Percentiles rank a stretch among this genome's conserved stretches.
Conservation (phyloP, 2,113 vertebrate species). For the Pica pica region DNA sequence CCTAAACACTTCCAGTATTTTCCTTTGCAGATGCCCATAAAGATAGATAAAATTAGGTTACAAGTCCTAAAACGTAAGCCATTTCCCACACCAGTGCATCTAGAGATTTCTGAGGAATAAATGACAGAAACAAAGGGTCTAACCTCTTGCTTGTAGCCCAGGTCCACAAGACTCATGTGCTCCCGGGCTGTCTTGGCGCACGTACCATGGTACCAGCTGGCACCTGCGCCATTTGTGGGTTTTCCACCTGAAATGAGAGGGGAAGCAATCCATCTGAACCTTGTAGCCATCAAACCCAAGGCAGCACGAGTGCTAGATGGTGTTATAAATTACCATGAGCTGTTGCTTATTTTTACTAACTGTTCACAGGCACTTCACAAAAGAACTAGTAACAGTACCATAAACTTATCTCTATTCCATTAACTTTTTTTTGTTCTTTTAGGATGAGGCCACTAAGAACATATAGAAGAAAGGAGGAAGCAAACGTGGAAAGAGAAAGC, state of each 20-base stretch:
- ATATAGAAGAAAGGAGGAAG: not conserved
- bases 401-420: not conserved
- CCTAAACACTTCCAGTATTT: not conserved
- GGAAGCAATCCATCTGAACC: not conserved
- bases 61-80: not conserved
- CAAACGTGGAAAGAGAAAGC: not conserved
- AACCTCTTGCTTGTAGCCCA: constrained; percentile 94
- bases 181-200: constrained; percentile 83
- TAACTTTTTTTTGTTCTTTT: not conserved
- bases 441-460: not conserved
- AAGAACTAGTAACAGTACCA: not conserved
- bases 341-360: not conserved
- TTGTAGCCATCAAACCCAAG: not conserved
- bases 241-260: constrained; percentile 85
- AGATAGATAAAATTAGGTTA: not conserved
- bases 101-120: not conserved
- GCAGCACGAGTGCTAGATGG: not conserved
- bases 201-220: constrained; percentile 90
- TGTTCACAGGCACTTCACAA: not conserved
- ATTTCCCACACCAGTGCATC: not conserved
- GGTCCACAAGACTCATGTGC: constrained; percentile 92
- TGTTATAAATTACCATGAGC: not conserved
- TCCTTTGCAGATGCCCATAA: not conserved
- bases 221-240: constrained; percentile 97
- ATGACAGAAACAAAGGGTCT: not conserved